These are phyloP conservation scores for Apaloderma vittatum DNA, from an alignment of 2,113 vertebrate species.

Conservation along the genomic window DNA sequence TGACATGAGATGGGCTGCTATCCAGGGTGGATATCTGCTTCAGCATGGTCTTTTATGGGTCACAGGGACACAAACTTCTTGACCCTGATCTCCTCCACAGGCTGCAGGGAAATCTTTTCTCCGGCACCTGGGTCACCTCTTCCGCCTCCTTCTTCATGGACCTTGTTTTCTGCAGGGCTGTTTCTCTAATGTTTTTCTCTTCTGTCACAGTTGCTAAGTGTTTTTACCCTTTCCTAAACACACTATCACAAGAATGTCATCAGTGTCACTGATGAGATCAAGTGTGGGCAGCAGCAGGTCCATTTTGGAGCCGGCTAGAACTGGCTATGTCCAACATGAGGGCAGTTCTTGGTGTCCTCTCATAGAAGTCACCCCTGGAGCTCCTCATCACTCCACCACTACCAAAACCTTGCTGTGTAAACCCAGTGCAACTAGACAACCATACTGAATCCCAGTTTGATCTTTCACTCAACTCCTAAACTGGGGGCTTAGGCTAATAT, in stretches of 20 bases:
- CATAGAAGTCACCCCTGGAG: neutral
- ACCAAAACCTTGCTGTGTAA: neutral
- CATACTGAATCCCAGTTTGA: conserved; percentile 13
- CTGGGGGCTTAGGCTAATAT: neutral
- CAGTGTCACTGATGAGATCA: neutral
- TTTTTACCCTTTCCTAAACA: neutral
- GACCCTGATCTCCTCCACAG: neutral
- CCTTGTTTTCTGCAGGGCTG: neutral
- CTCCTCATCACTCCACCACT: fast-evolving
- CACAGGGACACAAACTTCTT: neutral
- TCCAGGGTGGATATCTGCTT: neutral
- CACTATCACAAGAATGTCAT: fast-evolving
- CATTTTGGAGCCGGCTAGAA: neutral
- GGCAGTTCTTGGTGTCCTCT: neutral
- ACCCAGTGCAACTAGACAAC: neutral
- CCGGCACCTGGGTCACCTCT: fast-evolving
- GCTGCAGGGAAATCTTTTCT: neutral
- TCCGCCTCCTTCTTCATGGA: neutral
- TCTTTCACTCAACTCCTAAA: conserved; percentile 9
- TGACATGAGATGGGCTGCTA: neutral
- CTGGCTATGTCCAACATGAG: neutral
- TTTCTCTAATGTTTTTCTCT: neutral
- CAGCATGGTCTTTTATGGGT: fast-evolving
- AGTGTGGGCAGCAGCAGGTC: neutral
- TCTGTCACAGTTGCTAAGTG: neutral